Evolutionary conservation across 37 sponge, comb jelly and placozoan species (phyloP).

Genomic region (Cliona cf. orientalis): DNA sequence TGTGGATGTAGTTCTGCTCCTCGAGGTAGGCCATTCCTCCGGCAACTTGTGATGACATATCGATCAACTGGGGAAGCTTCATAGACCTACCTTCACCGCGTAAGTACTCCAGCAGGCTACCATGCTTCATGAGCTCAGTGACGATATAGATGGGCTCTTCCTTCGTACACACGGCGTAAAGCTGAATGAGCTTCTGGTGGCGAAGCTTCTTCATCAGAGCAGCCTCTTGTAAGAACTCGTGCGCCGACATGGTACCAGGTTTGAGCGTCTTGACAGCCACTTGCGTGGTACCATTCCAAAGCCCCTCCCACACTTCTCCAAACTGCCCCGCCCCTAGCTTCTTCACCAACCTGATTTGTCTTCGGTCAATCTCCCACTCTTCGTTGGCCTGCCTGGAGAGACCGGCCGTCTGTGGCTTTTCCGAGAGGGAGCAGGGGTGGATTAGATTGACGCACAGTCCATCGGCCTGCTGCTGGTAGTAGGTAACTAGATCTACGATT

Average conservation of each 20-base stretch:
- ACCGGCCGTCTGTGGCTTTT: slow-evolving; percentile 94
- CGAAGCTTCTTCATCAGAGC: slow-evolving; percentile 95
- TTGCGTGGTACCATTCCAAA: slow-evolving; percentile 91
- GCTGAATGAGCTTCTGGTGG: slow-evolving; percentile 95
- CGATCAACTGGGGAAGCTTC: slow-evolving; percentile 88
- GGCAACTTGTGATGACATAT: slow-evolving; percentile 89
- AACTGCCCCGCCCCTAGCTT: slow-evolving; percentile 93
- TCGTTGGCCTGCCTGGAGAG: slow-evolving; percentile 83
- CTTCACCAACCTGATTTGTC: slow-evolving; percentile 57
- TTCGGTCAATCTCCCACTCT: slow-evolving; percentile 93
- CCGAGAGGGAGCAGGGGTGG: slow-evolving; percentile 74
- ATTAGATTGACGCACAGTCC: slow-evolving; percentile 60
- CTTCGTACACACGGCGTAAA: slow-evolving; percentile 95
- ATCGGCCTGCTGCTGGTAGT: slow-evolving; percentile 85
- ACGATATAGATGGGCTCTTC: slow-evolving; percentile 98
- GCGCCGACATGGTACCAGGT: slow-evolving; percentile 92
- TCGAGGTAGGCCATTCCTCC: slow-evolving; percentile 97
- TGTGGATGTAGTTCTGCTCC: slow-evolving; percentile 95
- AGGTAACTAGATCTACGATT: slow-evolving; percentile 77
- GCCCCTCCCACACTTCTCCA: slow-evolving; percentile 96
- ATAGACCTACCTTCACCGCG: slow-evolving; percentile 85
- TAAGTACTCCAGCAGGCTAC: slow-evolving; percentile 93
- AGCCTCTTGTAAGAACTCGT: slow-evolving; percentile 96
- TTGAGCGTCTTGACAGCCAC: slow-evolving; percentile 99
- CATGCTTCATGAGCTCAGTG: slow-evolving; percentile 96